phyloP scores from a whole-genome alignment of 1,140 invertebrate species.

The Atta texana region DNA sequence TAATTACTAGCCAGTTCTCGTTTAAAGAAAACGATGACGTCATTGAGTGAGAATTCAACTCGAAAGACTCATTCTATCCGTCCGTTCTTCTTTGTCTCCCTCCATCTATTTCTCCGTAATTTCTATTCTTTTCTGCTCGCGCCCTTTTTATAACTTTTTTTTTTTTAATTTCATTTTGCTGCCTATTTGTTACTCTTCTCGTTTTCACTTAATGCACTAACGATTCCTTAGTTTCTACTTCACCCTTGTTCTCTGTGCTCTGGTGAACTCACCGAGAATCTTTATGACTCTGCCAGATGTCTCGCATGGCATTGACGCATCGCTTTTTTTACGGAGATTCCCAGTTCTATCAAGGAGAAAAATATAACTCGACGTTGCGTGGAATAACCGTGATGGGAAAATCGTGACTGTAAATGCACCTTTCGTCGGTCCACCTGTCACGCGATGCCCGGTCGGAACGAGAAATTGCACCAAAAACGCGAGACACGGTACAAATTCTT shows the following conservation, averaged over 20 bases:
- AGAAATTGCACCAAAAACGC: constrained; percentile 7
- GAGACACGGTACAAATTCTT: neutral
- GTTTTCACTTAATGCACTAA: constrained; percentile 48
- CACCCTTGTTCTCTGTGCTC: constrained; percentile 7
- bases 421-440: constrained; percentile 33
- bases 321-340: constrained; percentile 48
- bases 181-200: constrained; percentile 43
- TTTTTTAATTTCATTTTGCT: constrained; percentile 20
- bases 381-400: constrained; percentile 12
- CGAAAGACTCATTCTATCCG: constrained; percentile 52
- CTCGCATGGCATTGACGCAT: constrained; percentile 70
- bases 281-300: constrained; percentile 73
- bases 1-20: constrained; percentile 69
- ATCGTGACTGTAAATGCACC: constrained; percentile 44
- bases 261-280: constrained; percentile 68
- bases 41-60: constrained; percentile 74
- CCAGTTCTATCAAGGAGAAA: constrained; percentile 36
- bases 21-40: constrained; percentile 71
- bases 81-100: constrained; percentile 31
- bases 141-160: constrained; percentile 15
- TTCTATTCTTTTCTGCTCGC: neutral
- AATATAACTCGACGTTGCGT: constrained; percentile 23
- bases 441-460: constrained; percentile 9
- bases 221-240: constrained; percentile 19
- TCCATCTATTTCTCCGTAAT: neutral